Evolutionary conservation across 2,888 invertebrate species (phyloP), one percentile per base, ranked within the genome.

Genomic region (Drosophila merina): DNA sequence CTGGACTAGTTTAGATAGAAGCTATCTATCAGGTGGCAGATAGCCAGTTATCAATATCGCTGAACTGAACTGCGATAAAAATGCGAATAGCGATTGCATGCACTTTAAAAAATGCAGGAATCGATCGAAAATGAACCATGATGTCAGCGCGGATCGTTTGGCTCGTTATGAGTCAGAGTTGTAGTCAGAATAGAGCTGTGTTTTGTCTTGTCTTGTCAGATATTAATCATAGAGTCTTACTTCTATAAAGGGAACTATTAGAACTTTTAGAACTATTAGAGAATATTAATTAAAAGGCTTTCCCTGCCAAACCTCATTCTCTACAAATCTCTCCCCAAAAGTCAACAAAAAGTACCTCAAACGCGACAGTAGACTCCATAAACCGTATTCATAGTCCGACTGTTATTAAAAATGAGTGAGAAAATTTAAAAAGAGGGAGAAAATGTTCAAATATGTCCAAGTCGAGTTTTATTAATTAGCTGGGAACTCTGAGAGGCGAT

Each of bases 391-490:
- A 20, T 20, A 10, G 38, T 20, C 9, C 12, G 8, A 20, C 40
- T 40, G 14, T 40, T 40, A 14, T 42, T 14, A 9, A 42, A 20
- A 20, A 20, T 25, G 44, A 20, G 44, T 44, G 10, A 25, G 52
- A 64, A 57, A 14, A 14, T 14, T 14, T 14, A 14, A 14, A 14
- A 14, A 14, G 9, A 44, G 1, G 14, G 10, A 25, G 52, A 64
- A 57, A 14, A 14, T 14, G 14, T 14, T 14, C 14, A 14, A 14
- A 14, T n/a, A 44, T 40, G 47, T 25, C n/a, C 33, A 28, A 20
- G 52, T 40, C 62, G 50, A 30, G 57, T 57, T 63, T 75, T 86
- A 81, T 86, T 81, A 81, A 81, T 86, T 86, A 81, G 86, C 74
- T 86, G 84, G 78, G 81, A 81, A 76, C 67, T 56, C 50, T 50